phyloP scores from a whole-genome alignment of 2,888 invertebrate species.

The Acanthopleura granulata region DNA sequence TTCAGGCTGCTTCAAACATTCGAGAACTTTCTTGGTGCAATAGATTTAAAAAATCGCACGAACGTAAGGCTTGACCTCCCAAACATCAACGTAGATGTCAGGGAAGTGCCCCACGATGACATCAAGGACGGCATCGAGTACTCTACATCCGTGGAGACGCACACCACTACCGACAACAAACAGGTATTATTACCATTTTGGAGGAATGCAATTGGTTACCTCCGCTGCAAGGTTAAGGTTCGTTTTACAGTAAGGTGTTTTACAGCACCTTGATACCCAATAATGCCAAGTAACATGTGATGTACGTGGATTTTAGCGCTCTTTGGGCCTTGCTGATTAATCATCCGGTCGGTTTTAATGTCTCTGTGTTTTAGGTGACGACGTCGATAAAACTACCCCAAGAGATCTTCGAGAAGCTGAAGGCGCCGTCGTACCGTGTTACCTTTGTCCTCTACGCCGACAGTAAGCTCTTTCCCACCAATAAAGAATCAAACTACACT shows the following conservation, averaged over 20 bases:
- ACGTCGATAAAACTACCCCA: background rate
- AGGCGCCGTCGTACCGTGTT: background rate
- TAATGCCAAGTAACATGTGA: too few relatives aligned
- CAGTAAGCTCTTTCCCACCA: background rate
- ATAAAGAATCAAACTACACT: background rate
- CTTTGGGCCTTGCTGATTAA: too few relatives aligned
- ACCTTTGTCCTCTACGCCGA: background rate
- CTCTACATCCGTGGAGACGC: too few relatives aligned
- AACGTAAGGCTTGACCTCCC: background rate
- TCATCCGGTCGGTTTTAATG: too few relatives aligned
- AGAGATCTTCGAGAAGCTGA: slow-evolving; percentile 1
- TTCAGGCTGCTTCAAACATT: background rate
- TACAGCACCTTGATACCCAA: too few relatives aligned
- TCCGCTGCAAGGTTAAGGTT: too few relatives aligned
- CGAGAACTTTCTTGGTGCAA: background rate
- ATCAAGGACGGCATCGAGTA: background rate
- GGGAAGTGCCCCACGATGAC: background rate
- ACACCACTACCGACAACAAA: too few relatives aligned
- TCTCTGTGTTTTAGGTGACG: background rate
- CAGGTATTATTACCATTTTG: too few relatives aligned
- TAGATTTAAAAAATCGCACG: background rate
- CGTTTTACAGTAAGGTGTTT: too few relatives aligned
- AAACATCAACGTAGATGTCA: background rate
- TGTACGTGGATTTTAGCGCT: too few relatives aligned
- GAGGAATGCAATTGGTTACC: too few relatives aligned